A percentile compares a stretch with the other conserved stretches of the same genome.
Conservation (phyloP, 1,140 invertebrate species). For the Drosophila repleta region DNA sequence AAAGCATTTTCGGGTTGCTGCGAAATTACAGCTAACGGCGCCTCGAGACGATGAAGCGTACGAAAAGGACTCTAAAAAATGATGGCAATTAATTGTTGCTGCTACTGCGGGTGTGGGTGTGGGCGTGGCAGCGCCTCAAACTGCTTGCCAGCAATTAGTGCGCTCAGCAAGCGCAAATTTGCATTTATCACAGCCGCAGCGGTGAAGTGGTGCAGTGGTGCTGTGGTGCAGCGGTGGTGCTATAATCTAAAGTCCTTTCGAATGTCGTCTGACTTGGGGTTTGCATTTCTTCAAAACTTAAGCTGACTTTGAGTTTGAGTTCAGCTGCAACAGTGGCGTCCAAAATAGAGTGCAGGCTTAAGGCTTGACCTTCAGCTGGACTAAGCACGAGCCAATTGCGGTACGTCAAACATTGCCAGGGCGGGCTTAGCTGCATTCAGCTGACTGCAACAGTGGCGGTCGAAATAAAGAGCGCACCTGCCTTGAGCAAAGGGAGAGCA, state of each 20-base stretch:
- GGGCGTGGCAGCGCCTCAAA: constrained; percentile 30
- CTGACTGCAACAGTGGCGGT: background rate
- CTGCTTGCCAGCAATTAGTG: constrained; percentile 43
- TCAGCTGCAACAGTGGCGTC: too few relatives aligned
- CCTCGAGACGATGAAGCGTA: constrained; percentile 53
- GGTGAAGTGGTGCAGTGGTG: too few relatives aligned
- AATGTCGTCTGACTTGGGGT: too few relatives aligned
- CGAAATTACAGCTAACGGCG: constrained; percentile 55
- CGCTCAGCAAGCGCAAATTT: constrained; percentile 34
- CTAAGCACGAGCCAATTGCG: background rate
- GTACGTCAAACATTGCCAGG: too few relatives aligned
- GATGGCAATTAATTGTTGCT: constrained; percentile 65
- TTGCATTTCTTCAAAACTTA: background rate
- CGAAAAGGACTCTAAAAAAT: constrained; percentile 70
- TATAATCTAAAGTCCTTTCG: too few relatives aligned
- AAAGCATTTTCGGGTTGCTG: constrained; percentile 47
- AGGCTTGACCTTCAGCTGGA: too few relatives aligned
- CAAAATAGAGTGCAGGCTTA: too few relatives aligned
- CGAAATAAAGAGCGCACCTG: background rate
- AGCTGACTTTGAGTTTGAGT: too few relatives aligned
- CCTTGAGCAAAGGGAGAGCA: too few relatives aligned
- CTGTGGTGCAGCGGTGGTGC: too few relatives aligned
- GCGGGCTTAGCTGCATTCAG: too few relatives aligned
- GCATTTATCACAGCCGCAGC: constrained; percentile 30
- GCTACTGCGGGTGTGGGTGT: constrained; percentile 8